Conservation (phyloP, 2,797 vertebrate genomes). For the Moxostoma hubbsi region DNA sequence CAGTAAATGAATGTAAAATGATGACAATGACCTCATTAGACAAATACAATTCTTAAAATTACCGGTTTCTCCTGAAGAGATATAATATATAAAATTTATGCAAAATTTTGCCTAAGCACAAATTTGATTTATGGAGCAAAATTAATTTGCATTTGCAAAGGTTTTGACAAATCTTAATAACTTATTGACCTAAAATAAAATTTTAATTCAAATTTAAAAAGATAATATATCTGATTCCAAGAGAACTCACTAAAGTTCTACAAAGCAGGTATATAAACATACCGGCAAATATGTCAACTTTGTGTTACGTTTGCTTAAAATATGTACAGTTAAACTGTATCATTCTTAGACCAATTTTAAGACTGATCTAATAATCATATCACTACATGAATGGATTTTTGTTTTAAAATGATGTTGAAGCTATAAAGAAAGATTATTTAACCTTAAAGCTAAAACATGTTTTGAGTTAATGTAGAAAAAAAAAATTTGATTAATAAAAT, state of each 20-base stretch:
- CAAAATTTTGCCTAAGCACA: not conserved
- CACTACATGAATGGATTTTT: slow-evolving; percentile 9
- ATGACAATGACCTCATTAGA: slow-evolving; percentile 12
- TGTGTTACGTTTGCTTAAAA: slow-evolving; percentile 2
- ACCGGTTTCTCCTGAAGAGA: not conserved
- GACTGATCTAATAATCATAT: not conserved
- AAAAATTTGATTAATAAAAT: no score
- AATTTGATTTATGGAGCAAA: not conserved
- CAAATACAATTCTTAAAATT: not conserved
- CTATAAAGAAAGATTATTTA: not conserved
- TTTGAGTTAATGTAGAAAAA: not conserved
- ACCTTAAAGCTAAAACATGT: not conserved
- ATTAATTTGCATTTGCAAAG: not conserved
- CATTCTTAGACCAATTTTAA: not conserved
- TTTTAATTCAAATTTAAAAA: not conserved
- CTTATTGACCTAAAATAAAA: not conserved
- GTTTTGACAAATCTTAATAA: not conserved
- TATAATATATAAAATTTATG: slow-evolving; percentile 15
- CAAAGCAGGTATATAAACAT: not conserved
- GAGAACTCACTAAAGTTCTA: not conserved
- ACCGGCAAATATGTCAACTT: not conserved
- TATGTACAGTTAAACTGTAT: not conserved
- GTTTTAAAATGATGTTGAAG: not conserved
- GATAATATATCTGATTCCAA: not conserved
- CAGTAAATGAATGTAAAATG: slow-evolving; percentile 29